Conservation (phyloP, 1,140 invertebrate species). For the Heliconius hewitsoni region DNA sequence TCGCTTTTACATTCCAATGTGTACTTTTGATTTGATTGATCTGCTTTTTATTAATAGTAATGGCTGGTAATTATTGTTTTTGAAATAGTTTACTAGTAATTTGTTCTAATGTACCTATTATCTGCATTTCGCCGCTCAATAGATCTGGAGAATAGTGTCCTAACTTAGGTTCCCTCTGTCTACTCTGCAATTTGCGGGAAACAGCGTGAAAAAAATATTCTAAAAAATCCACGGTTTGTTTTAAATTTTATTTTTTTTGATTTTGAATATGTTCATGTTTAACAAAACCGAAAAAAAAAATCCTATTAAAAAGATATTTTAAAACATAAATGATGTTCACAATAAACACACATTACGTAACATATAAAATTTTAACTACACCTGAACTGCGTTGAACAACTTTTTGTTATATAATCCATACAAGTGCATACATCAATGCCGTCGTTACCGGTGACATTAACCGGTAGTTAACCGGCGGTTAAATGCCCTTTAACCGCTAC, state of each 20-base stretch:
- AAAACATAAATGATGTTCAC: background rate
- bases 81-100: background rate
- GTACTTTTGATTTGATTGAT: background rate
- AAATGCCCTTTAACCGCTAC: conserved; percentile 27
- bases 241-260: background rate
- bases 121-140: too few species aligned
- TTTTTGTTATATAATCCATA: conserved; percentile 16
- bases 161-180: background rate
- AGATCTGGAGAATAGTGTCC: too few species aligned
- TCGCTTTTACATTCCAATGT: background rate
- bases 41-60: background rate
- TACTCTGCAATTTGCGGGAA: background rate
- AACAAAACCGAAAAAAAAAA: too few species aligned
- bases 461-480: conserved; percentile 17
- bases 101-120: too few species aligned
- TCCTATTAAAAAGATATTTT: background rate
- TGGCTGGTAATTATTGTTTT: background rate
- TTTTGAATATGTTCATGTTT: background rate
- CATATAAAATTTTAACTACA: conserved; percentile 9
- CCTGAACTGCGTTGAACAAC: background rate
- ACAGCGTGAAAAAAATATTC: background rate
- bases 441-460: conserved; percentile 24
- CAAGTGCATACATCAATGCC: conserved; percentile 20
- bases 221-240: too few species aligned
- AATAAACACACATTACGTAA: background rate